These are phyloP conservation scores for Calameuta pallipes DNA, from an alignment of 2,888 invertebrate species.

Conservation along the genomic window DNA sequence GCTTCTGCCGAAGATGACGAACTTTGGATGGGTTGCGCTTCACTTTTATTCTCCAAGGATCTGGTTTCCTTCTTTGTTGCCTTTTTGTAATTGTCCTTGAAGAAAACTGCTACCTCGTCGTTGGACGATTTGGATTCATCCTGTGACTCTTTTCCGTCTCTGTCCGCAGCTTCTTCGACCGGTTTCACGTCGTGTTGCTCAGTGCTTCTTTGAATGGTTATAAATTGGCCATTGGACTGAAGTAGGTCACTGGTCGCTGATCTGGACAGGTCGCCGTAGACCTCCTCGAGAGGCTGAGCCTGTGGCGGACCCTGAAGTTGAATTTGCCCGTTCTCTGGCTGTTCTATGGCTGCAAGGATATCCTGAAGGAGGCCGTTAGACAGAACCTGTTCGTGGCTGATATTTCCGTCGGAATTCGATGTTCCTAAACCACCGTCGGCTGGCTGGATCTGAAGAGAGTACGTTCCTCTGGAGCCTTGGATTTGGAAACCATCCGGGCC, in stretches of 20 bases:
- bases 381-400: conserved; percentile 79
- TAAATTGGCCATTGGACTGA: conserved; percentile 20
- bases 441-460: conserved; percentile 82
- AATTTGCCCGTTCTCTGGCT: conserved; percentile 67
- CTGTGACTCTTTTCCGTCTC: conserved; percentile 16
- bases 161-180: conserved; percentile 17
- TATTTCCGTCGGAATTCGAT: conserved; percentile 68
- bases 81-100: conserved; percentile 43
- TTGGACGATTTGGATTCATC: conserved; percentile 25
- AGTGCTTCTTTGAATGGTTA: not conserved
- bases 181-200: not conserved
- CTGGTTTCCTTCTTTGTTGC: conserved; percentile 45
- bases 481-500: conserved; percentile 58
- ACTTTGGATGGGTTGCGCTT: conserved; percentile 12
- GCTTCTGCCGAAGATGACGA: not conserved
- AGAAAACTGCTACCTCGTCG: conserved; percentile 55
- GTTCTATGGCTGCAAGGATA: conserved; percentile 84
- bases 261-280: conserved; percentile 40
- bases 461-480: conserved; percentile 72
- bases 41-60: conserved; percentile 34
- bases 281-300: conserved; percentile 42
- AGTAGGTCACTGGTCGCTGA: conserved; percentile 18
- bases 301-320: conserved; percentile 48
- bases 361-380: conserved; percentile 84
- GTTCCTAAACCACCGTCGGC: conserved; percentile 70